Evolutionary conservation across 1,140 invertebrate species (phyloP).

Genomic region (Pinna nobilis): DNA sequence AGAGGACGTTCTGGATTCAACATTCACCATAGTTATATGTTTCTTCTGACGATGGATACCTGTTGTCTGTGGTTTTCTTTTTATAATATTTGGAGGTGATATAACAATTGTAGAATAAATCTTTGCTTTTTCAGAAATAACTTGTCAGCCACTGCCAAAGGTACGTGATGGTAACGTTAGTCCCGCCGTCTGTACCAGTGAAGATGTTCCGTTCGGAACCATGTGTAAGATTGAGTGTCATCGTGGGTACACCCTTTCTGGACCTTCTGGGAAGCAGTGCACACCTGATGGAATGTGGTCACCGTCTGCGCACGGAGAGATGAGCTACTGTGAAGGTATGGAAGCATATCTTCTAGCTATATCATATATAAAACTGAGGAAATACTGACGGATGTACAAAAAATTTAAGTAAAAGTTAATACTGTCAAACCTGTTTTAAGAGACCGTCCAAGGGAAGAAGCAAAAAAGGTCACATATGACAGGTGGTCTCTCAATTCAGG

Average conservation of each 20-base stretch:
- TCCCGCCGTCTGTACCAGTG: constrained; percentile 62
- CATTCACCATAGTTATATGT: background rate
- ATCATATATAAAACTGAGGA: background rate
- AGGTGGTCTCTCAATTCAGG: no score
- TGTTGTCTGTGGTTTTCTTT: background rate
- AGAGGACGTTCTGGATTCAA: no score
- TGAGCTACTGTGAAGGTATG: constrained; percentile 69
- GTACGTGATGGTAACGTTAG: constrained; percentile 61
- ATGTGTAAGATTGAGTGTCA: constrained; percentile 73
- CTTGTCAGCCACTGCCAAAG: constrained; percentile 62
- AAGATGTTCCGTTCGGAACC: constrained; percentile 67
- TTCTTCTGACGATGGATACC: background rate
- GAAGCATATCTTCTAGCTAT: no score
- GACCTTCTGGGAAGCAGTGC: constrained; percentile 72
- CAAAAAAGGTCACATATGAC: no score
- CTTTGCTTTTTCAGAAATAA: constrained; percentile 62
- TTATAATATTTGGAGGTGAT: no score
- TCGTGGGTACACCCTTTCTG: constrained; percentile 72
- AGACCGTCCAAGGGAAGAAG: no score
- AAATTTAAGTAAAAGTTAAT: no score
- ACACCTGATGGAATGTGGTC: constrained; percentile 74
- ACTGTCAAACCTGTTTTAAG: no score
- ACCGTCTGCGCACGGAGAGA: constrained; percentile 46
- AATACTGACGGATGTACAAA: no score
- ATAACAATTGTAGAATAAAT: no score